These are phyloP conservation scores for Pandemis heparana DNA, from an alignment of 2,888 invertebrate species.

Conservation along the genomic window DNA sequence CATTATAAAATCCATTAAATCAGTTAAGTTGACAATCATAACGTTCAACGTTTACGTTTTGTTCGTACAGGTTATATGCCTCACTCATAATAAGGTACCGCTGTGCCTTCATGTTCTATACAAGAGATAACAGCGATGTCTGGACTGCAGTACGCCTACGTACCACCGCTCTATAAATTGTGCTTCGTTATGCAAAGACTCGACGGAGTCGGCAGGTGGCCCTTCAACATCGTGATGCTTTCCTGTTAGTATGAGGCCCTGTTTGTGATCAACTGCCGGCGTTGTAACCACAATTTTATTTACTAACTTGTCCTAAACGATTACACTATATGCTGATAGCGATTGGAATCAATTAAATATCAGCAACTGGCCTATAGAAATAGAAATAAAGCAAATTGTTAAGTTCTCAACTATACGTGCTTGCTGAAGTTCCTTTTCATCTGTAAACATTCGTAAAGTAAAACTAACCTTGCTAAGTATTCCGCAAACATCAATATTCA, in stretches of 20 bases:
- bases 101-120: constrained; percentile 41
- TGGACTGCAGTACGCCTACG: constrained; percentile 53
- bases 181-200: constrained; percentile 74
- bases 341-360: too few species aligned
- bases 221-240: constrained; percentile 50
- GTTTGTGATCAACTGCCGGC: constrained; percentile 43
- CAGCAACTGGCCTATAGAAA: too few species aligned
- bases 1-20: not conserved
- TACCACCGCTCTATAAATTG: constrained; percentile 70
- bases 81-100: constrained; percentile 42
- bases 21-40: not conserved
- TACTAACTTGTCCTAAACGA: not conserved
- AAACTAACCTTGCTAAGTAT: too few species aligned
- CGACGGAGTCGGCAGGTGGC: constrained; percentile 73
- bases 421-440: too few species aligned
- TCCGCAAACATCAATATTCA: too few species aligned
- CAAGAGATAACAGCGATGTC: constrained; percentile 44
- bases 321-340: too few species aligned
- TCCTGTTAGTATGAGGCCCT: constrained; percentile 52
- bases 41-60: not conserved
- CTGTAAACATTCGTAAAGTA: too few species aligned
- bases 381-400: too few species aligned
- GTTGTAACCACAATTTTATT: constrained; percentile 15
- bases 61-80: constrained; percentile 13
- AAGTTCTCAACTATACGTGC: too few species aligned